Evolutionary conservation across 2,113 vertebrate species (phyloP), one percentile per base, ranked within the genome.

Genomic region (Ageneiosus marmoratus): DNA sequence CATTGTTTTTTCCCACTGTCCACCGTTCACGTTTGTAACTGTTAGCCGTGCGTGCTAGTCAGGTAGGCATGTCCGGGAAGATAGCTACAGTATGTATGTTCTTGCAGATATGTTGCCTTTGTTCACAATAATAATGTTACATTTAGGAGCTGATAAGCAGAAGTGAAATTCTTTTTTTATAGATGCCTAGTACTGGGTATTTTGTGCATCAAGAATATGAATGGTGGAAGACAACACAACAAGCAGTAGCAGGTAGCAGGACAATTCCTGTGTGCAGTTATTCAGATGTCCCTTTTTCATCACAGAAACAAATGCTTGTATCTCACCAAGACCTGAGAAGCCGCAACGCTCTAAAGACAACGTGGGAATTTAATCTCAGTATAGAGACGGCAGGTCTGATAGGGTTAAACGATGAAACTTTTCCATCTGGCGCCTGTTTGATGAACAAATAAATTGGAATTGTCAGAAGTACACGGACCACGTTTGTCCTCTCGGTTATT

Each of bases 361-460:
- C 22, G 73, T 3, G 10, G 50, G 73, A 55, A 76, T 75, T 75
- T 22, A 55, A 76, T 76, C 73, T 24, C 29, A 13, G 6, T 32
- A 34, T 11, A 1, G 9, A 18, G 73, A 76, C 50, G 20, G 12
- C 50, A 34, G 48, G 73, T 76, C 50, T 32, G 48, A 53, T 34
- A 34, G 48, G 69, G 55, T 82, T 75, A 29, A 82, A 79, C 58
- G 58, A 65, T 18, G 16, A 34, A 65, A 51, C 18, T n/a, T 73
- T 81, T 48, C 53, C 80, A 60, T 81, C 20, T 34, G 69, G 41
- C 18, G 3, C 48, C 32, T 69, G 80, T 34, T 48, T n/a, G 62
- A 83, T 78, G 76, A 78, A 58, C 62, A 51, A 69, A 44, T 58
- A 51, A 58, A 69, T 37, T 63, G 20, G 70, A 75, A 75, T 32